These are phyloP conservation scores for Volucella inanis DNA, from an alignment of 2,888 invertebrate genomes.

Conservation along the genomic window DNA sequence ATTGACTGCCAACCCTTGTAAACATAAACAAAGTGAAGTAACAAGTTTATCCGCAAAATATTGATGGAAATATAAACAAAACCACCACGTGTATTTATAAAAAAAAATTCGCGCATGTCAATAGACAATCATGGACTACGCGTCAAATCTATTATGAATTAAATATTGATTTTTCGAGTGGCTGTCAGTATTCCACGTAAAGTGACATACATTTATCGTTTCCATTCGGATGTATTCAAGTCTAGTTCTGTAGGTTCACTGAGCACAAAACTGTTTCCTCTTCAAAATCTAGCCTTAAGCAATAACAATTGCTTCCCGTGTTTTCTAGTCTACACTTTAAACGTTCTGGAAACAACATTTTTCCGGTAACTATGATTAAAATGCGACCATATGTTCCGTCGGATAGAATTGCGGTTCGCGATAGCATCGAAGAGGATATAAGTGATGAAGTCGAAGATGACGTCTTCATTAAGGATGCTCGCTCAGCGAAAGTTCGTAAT, in stretches of 20 bases:
- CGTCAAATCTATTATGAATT: constrained; percentile 67
- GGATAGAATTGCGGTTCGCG: constrained; percentile 86
- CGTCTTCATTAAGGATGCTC: constrained; percentile 89
- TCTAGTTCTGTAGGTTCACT: constrained; percentile 37
- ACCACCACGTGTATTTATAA: constrained; percentile 54
- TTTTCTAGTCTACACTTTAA: not conserved
- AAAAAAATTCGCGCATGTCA: constrained; percentile 56
- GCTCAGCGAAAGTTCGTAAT: constrained; percentile 85
- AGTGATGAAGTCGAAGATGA: constrained; percentile 91
- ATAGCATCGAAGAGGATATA: constrained; percentile 89
- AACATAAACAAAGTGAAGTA: constrained; percentile 54
- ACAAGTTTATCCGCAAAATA: constrained; percentile 48
- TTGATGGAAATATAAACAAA: constrained; percentile 56
- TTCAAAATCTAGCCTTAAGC: not conserved
- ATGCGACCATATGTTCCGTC: constrained; percentile 86
- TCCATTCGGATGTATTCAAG: constrained; percentile 36
- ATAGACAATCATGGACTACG: not conserved
- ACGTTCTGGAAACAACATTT: constrained; percentile 16
- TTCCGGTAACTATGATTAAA: constrained; percentile 80
- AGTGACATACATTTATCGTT: constrained; percentile 62
- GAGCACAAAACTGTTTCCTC: constrained; percentile 9
- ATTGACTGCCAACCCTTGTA: not conserved
- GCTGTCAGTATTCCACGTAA: constrained; percentile 30
- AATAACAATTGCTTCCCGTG: constrained; percentile 6
- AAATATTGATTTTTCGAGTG: constrained; percentile 71